A percentile compares a stretch with the other conserved stretches of the same genome.
These are phyloP conservation scores for Solea solea DNA, from an alignment of 2,113 vertebrate genomes.

Conservation along the genomic window DNA sequence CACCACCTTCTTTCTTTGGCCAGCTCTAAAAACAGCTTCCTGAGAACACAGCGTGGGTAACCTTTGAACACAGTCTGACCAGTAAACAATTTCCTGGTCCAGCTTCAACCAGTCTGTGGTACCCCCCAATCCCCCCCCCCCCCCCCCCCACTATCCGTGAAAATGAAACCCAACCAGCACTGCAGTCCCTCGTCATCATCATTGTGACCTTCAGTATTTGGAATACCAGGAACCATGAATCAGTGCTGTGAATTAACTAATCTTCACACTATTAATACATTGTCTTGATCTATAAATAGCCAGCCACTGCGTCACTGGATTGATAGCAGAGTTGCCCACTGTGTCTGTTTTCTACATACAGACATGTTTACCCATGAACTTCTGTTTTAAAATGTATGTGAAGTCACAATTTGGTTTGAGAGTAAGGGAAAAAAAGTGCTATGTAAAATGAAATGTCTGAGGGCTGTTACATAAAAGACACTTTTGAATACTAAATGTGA, in stretches of 20 bases:
- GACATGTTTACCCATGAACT: neutral
- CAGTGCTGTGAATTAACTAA: slow-evolving; percentile 45
- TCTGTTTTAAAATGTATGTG: too few species aligned
- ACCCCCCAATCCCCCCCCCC: slow-evolving; percentile 29
- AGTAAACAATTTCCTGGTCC: slow-evolving; percentile 72
- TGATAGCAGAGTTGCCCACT: slow-evolving; percentile 29
- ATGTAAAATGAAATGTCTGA: too few species aligned
- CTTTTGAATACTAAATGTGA: too few species aligned
- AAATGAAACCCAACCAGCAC: slow-evolving; percentile 61
- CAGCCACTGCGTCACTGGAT: slow-evolving; percentile 41
- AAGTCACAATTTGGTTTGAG: too few species aligned
- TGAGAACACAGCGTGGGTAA: slow-evolving; percentile 49
- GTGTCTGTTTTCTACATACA: neutral
- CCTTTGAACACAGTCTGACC: slow-evolving; percentile 44
- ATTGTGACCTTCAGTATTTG: slow-evolving; percentile 1
- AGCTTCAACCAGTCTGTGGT: slow-evolving; percentile 44
- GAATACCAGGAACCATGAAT: slow-evolving; percentile 46
- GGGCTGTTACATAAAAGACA: too few species aligned
- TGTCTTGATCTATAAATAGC: slow-evolving; percentile 46
- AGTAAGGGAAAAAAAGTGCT: too few species aligned
- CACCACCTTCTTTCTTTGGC: slow-evolving; percentile 19
- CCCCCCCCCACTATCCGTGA: slow-evolving; percentile 19
- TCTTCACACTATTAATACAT: slow-evolving; percentile 65
- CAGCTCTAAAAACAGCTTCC: slow-evolving; percentile 51
- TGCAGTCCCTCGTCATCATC: slow-evolving; percentile 33